Evolutionary conservation across 2,888 invertebrate species (phyloP).

Genomic region (Polylopha cassiicola): DNA sequence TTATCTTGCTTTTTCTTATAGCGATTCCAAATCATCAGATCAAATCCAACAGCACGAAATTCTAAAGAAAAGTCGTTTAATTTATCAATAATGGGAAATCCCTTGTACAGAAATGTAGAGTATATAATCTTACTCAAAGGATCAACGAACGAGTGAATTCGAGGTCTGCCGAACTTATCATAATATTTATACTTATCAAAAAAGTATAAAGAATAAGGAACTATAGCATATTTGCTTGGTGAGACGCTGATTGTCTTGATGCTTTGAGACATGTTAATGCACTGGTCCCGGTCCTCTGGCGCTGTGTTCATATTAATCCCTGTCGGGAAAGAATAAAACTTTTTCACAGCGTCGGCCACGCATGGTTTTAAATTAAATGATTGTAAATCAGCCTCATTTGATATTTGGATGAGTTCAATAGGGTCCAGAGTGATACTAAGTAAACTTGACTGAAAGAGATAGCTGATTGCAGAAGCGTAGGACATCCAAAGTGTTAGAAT

Average conservation of each 20-base stretch:
- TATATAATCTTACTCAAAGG: slow-evolving; percentile 21
- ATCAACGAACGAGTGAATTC: slow-evolving; percentile 27
- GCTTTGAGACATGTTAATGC: slow-evolving; percentile 30
- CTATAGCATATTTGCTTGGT: slow-evolving; percentile 35
- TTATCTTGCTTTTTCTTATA: no score
- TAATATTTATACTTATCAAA: slow-evolving; percentile 36
- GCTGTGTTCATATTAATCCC: background rate
- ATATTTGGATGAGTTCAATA: slow-evolving; percentile 38
- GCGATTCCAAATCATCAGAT: slow-evolving; percentile 14
- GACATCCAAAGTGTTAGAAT: no score
- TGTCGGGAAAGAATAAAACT: slow-evolving; percentile 21
- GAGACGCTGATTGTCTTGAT: slow-evolving; percentile 36
- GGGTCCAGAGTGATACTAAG: slow-evolving; percentile 41
- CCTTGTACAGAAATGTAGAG: slow-evolving; percentile 23
- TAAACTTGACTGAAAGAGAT: slow-evolving; percentile 41
- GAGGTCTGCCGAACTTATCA: slow-evolving; percentile 32
- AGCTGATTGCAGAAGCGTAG: no score
- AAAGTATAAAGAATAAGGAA: slow-evolving; percentile 33
- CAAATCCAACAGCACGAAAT: slow-evolving; percentile 19
- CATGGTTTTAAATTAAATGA: slow-evolving; percentile 41
- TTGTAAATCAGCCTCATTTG: slow-evolving; percentile 30
- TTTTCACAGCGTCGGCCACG: slow-evolving; percentile 34
- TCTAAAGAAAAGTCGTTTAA: slow-evolving; percentile 6
- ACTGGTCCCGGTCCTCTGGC: background rate
- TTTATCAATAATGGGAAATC: slow-evolving; percentile 23